phyloP scores from a whole-genome alignment of 2,797 vertebrate species.

The Staurois parvus region DNA sequence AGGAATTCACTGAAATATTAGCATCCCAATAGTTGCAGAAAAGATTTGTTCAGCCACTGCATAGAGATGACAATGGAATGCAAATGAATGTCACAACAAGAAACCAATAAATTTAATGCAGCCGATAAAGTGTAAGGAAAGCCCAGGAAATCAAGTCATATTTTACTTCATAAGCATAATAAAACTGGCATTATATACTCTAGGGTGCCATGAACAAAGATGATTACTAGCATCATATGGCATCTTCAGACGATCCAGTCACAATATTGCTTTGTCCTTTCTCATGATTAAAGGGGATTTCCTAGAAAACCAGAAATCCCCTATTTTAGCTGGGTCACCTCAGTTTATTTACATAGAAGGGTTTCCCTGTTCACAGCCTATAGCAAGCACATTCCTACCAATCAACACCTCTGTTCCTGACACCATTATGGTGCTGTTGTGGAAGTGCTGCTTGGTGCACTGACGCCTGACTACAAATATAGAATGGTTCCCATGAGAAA shows the following conservation, averaged over 20 bases:
- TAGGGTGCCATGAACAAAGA: neutral
- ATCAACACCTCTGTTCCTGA: neutral
- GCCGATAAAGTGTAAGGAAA: neutral
- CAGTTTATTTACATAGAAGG: neutral
- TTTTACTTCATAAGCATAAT: constrained; percentile 5
- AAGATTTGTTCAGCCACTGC: constrained; percentile 48
- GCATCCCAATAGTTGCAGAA: constrained; percentile 17
- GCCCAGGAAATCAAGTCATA: neutral
- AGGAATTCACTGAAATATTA: constrained; percentile 41
- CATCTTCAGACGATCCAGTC: neutral
- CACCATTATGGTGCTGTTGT: no score
- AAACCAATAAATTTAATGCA: constrained; percentile 55
- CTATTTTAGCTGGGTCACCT: neutral
- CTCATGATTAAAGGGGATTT: neutral
- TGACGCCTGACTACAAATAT: no score
- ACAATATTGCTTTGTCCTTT: neutral
- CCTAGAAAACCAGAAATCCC: neutral
- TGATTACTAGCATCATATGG: neutral
- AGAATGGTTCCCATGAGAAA: no score
- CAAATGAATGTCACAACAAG: constrained; percentile 54
- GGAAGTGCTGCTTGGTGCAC: no score
- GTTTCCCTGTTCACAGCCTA: neutral
- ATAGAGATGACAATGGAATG: constrained; percentile 59
- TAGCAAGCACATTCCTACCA: neutral
- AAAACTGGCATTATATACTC: neutral